Conservation (phyloP, 2,888 invertebrate species). For the Nudaria mundana region DNA sequence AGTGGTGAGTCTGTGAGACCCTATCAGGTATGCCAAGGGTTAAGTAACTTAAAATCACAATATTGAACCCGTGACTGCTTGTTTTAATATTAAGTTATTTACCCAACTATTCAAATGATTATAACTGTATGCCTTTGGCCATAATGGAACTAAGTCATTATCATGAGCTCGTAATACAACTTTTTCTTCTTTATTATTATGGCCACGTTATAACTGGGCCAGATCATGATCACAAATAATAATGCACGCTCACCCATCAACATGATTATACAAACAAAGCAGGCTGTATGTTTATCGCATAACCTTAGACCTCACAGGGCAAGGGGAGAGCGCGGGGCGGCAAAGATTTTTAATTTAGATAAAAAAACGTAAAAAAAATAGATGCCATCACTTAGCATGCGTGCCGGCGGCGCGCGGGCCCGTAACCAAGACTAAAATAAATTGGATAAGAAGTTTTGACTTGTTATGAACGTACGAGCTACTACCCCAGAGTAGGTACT, state of each 20-base stretch:
- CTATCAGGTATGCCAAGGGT: too few relatives aligned
- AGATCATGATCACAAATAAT: constrained; percentile 8
- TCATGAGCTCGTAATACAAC: not conserved
- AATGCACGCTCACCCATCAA: constrained; percentile 10
- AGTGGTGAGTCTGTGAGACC: too few relatives aligned
- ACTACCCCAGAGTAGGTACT: too few relatives aligned
- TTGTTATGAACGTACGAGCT: not conserved
- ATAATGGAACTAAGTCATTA: not conserved
- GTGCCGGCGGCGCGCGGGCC: constrained; percentile 25
- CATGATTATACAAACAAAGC: constrained; percentile 10
- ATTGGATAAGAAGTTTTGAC: constrained; percentile 20
- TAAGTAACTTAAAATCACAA: too few relatives aligned
- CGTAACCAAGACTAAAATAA: not conserved
- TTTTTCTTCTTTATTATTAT: not conserved
- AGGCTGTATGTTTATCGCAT: constrained; percentile 31
- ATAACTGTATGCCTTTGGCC: not conserved
- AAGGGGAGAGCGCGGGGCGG: constrained; percentile 27
- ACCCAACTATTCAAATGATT: not conserved
- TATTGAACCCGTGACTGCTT: too few relatives aligned
- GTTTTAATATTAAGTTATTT: too few relatives aligned
- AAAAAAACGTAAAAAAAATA: constrained; percentile 49
- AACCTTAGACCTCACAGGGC: constrained; percentile 45
- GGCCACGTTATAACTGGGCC: constrained; percentile 1
- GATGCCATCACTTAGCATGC: constrained; percentile 51
- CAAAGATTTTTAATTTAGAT: constrained; percentile 70